Evolutionary conservation across 2,797 vertebrate genomes (phyloP).

Genomic region (Schizopygopsis malacanthus): DNA sequence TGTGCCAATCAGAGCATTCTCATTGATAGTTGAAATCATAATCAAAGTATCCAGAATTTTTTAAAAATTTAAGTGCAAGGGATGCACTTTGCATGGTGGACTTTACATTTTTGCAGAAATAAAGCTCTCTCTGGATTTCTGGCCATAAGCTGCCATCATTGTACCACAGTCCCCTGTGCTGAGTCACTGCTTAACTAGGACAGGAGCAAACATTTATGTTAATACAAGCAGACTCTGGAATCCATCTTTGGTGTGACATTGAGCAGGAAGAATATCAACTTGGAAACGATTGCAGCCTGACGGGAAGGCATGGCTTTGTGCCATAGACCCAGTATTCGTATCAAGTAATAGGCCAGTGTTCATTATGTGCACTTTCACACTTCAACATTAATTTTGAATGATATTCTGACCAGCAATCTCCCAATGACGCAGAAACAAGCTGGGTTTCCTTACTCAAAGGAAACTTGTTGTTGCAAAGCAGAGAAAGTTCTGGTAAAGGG

Average conservation of each 20-base stretch:
- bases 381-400: neutral
- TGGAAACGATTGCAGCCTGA: neutral
- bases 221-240: neutral
- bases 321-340: neutral
- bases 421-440: neutral
- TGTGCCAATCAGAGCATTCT: neutral
- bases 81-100: neutral
- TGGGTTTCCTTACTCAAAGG: neutral
- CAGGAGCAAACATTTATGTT: conserved; percentile 4
- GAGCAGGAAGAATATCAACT: neutral
- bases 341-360: neutral
- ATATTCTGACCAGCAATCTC: neutral
- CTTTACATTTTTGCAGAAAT: neutral
- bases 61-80: neutral
- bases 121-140: neutral
- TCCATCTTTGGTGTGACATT: neutral
- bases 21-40: neutral
- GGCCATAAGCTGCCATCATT: neutral
- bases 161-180: neutral
- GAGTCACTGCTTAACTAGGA: neutral
- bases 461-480: neutral
- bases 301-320: neutral
- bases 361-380: neutral
- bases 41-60: neutral
- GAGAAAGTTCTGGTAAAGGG: neutral